Conservation (phyloP, 1,140 invertebrate genomes). For the Zophobas morio region DNA sequence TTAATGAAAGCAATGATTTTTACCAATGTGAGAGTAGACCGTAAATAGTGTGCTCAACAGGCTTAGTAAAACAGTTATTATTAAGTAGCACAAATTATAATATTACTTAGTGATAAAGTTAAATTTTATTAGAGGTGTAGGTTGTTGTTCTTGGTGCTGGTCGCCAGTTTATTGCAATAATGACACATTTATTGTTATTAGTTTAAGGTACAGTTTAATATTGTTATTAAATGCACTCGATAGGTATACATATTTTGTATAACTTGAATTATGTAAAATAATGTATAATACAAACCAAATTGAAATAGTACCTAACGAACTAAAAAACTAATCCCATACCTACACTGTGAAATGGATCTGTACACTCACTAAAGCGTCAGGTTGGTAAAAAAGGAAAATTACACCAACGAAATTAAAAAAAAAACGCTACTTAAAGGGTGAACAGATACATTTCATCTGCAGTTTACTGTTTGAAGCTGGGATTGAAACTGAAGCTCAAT, state of each 20-base stretch:
- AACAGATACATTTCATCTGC: not conserved
- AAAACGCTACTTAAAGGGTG: no score
- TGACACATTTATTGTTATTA: constrained; percentile 33
- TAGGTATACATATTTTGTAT: constrained; percentile 10
- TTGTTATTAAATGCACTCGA: constrained; percentile 13
- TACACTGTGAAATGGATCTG: no score
- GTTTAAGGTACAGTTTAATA: constrained; percentile 27
- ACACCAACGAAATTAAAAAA: no score
- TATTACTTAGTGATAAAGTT: constrained; percentile 28
- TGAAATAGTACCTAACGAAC: no score
- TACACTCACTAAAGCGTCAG: no score
- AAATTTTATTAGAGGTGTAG: constrained; percentile 28
- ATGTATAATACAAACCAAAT: no score
- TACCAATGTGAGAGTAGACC: constrained; percentile 3
- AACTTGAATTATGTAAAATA: not conserved
- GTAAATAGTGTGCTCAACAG: constrained; percentile 13
- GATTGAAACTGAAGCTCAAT: no score
- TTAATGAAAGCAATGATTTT: constrained; percentile 28
- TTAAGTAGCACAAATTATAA: constrained; percentile 31
- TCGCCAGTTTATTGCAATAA: constrained; percentile 43
- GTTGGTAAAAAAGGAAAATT: no score
- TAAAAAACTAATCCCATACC: no score
- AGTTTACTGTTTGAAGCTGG: not conserved
- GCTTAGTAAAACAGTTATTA: constrained; percentile 15
- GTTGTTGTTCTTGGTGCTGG: constrained; percentile 46